Conservation (phyloP, 92 coral and sea anemone species). For the Phenganax subtilis region DNA sequence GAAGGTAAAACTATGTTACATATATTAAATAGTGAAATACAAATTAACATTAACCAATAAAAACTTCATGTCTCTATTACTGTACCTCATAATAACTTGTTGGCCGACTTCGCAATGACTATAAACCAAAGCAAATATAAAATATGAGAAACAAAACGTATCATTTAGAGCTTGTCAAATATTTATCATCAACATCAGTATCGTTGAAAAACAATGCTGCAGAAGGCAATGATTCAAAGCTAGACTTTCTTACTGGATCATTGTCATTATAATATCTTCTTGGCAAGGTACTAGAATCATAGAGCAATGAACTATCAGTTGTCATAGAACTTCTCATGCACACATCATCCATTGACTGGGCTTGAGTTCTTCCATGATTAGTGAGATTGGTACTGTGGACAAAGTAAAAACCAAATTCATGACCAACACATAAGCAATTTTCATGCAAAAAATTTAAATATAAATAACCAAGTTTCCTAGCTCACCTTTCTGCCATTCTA, state of each 20-base stretch:
- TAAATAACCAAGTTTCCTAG: background rate
- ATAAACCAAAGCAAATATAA: background rate
- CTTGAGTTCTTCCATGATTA: constrained; percentile 9
- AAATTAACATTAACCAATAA: too few relatives aligned
- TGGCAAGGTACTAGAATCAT: constrained; percentile 11
- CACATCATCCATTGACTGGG: constrained; percentile 23
- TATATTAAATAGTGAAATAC: too few relatives aligned
- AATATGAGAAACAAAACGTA: background rate
- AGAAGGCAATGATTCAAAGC: background rate
- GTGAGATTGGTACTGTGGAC: constrained; percentile 19
- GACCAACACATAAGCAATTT: background rate
- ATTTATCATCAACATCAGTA: too few relatives aligned
- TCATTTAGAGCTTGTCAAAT: background rate
- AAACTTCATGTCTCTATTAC: too few relatives aligned
- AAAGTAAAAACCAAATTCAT: background rate
- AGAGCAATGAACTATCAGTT: constrained; percentile 16
- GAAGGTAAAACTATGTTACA: background rate
- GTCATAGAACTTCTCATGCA: constrained; percentile 29
- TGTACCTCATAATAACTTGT: constrained; percentile 38
- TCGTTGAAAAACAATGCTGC: too few relatives aligned
- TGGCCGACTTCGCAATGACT: constrained; percentile 21
- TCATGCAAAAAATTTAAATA: background rate
- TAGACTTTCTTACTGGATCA: constrained; percentile 14
- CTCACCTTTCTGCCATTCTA: constrained; percentile 14
- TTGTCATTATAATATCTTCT: constrained; percentile 36